Percentiles rank a stretch among this genome's conserved stretches.
Conservation (phyloP, 2,888 invertebrate species). For the Ophraella communa region DNA sequence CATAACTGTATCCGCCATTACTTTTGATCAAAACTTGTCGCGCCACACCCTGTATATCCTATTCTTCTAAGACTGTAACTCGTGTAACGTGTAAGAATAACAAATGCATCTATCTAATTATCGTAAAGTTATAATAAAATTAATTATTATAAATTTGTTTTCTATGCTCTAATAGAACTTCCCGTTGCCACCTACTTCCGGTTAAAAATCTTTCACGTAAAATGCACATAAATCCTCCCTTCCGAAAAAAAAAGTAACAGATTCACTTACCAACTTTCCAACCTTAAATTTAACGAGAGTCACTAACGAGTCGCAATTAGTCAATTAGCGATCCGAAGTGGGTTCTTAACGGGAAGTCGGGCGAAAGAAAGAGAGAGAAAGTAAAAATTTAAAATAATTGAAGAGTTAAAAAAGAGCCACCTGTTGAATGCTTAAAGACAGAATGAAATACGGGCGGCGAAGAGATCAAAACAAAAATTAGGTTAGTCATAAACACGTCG, state of each 20-base stretch:
- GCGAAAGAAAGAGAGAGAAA: no score
- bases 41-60: no score
- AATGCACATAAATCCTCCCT: neutral
- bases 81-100: no score
- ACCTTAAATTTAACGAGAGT: conserved; percentile 18
- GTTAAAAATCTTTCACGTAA: neutral
- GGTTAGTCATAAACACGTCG: conserved; percentile 57
- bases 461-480: conserved; percentile 54
- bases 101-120: no score
- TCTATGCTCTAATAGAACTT: no score
- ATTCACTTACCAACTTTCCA: conserved; percentile 15
- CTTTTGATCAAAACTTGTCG: no score
- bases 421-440: conserved; percentile 49
- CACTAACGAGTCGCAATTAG: conserved; percentile 25
- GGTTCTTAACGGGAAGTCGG: conserved; percentile 21
- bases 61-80: no score
- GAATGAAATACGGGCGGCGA: conserved; percentile 10
- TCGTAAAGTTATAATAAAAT: no score
- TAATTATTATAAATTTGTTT: no score
- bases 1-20: no score
- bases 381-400: conserved; percentile 54
- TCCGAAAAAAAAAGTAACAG: conserved; percentile 15
- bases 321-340: conserved; percentile 24
- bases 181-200: neutral
- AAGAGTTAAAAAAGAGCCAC: conserved; percentile 49